Conservation (phyloP, 2,113 vertebrate genomes). For the Leiothrix lutea region DNA sequence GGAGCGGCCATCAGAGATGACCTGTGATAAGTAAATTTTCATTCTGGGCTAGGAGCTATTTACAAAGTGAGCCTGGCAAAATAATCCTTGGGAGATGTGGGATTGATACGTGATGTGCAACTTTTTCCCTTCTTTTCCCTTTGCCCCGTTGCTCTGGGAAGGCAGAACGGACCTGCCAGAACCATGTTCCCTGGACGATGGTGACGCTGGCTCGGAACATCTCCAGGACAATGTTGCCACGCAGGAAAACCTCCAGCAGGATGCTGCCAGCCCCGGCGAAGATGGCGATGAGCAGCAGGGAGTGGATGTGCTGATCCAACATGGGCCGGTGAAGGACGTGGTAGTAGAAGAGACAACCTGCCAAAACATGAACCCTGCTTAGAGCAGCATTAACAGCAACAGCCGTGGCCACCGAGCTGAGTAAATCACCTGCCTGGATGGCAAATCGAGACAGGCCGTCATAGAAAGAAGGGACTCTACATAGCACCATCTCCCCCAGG, state of each 20-base stretch:
- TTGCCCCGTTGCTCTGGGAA: not conserved
- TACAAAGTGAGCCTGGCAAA: not conserved
- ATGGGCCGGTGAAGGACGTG: conserved; percentile 81
- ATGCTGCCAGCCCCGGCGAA: conserved; percentile 71
- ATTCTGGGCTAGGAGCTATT: not conserved
- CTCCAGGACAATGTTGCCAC: conserved; percentile 82
- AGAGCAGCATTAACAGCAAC: not conserved
- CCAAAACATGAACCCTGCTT: not conserved
- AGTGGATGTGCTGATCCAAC: conserved; percentile 90
- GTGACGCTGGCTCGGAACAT: conserved; percentile 79
- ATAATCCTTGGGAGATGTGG: not conserved
- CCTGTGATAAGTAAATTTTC: not conserved
- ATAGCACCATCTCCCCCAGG: not conserved
- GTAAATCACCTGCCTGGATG: not conserved
- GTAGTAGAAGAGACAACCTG: conserved; percentile 91
- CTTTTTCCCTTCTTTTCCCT: not conserved
- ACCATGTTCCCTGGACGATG: conserved; percentile 94
- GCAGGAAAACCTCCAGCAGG: conserved; percentile 83
- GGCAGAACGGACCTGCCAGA: conserved; percentile 86
- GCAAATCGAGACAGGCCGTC: not conserved
- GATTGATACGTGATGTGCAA: rapidly evolving
- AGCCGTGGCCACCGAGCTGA: rapidly evolving
- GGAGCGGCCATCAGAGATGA: not conserved
- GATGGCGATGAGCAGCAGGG: conserved; percentile 81
- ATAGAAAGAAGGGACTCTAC: not conserved